Percentiles rank a stretch among this genome's conserved stretches.
Conservation (phyloP, 2,888 invertebrate genomes). For the Agrotis ipsilon region DNA sequence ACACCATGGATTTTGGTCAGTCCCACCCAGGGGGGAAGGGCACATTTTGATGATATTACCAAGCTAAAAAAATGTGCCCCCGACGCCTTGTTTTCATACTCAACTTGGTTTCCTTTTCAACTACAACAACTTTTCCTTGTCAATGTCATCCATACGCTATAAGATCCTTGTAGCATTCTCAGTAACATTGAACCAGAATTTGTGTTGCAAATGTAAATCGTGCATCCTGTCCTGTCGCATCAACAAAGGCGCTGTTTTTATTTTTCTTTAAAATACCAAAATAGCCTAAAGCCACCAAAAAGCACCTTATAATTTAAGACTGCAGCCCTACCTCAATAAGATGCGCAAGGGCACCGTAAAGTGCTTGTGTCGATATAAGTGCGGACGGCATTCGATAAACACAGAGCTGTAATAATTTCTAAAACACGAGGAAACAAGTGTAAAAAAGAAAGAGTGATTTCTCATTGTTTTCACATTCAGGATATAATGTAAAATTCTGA, state of each 20-base stretch:
- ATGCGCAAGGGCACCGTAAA: constrained; percentile 59
- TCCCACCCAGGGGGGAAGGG: no score
- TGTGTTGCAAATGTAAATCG: background rate
- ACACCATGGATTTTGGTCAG: no score
- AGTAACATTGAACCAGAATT: background rate
- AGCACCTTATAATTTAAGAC: background rate
- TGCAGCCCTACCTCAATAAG: constrained; percentile 61
- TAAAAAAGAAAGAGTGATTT: background rate
- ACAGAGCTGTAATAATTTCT: background rate
- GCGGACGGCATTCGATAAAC: constrained; percentile 63
- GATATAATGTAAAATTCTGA: background rate
- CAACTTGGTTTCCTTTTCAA: background rate
- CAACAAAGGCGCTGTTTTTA: background rate
- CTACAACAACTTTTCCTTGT: background rate
- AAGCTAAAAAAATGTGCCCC: no score
- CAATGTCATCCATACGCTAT: background rate
- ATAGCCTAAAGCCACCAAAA: background rate
- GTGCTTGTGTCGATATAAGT: constrained; percentile 61
- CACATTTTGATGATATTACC: no score
- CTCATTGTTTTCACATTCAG: background rate
- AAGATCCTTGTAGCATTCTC: background rate
- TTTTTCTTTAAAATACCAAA: background rate
- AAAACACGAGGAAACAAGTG: no score
- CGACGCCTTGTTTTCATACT: background rate
- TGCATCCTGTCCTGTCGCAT: no score